Conservation (phyloP, 2,888 invertebrate genomes). For the Cecidostiba fungosa region DNA sequence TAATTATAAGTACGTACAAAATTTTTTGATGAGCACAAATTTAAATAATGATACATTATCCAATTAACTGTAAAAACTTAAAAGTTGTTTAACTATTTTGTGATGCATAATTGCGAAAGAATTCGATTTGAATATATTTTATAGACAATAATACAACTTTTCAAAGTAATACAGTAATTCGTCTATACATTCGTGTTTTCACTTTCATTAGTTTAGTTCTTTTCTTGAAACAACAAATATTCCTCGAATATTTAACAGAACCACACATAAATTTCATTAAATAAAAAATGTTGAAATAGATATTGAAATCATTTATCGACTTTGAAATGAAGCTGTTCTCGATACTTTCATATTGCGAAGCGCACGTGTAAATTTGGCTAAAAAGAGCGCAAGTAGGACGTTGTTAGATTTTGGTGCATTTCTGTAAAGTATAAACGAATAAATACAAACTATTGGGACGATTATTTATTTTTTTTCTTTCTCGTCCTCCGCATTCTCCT, state of each 20-base stretch:
- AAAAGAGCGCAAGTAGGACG: conserved; percentile 40
- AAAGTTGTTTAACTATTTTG: conserved; percentile 36
- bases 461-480: conserved; percentile 69
- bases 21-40: background rate
- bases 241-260: conserved; percentile 26
- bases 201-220: conserved; percentile 52
- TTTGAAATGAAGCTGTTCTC: conserved; percentile 40
- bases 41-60: background rate
- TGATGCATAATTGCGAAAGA: conserved; percentile 46
- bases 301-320: conserved; percentile 32
- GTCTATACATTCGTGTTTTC: conserved; percentile 42
- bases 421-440: conserved; percentile 58
- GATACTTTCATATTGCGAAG: conserved; percentile 53
- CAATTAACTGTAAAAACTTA: background rate
- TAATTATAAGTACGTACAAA: conserved; percentile 9
- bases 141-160: conserved; percentile 50
- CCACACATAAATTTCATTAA: conserved; percentile 1
- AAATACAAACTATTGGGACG: conserved; percentile 53
- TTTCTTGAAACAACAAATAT: conserved; percentile 41
- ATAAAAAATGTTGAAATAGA: conserved; percentile 26
- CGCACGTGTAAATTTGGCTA: conserved; percentile 34
- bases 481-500: conserved; percentile 69
- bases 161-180: conserved; percentile 26
- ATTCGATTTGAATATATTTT: conserved; percentile 52
- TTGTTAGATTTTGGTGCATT: conserved; percentile 57